These are phyloP conservation scores for Notocelia uddmanniana DNA, from an alignment of 2,888 invertebrate genomes.

Conservation along the genomic window DNA sequence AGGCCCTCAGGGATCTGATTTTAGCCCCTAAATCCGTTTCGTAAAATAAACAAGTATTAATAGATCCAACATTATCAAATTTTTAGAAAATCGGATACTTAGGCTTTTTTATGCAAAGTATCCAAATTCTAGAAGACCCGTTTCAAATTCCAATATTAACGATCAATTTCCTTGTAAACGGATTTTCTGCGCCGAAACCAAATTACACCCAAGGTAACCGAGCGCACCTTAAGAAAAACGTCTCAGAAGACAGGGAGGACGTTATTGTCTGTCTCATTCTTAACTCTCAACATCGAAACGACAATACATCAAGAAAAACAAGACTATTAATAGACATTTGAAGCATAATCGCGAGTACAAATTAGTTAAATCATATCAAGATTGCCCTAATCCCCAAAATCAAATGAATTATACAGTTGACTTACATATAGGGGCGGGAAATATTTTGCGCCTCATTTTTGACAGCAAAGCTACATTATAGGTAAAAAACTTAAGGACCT, in stretches of 20 bases:
- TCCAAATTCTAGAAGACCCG: neutral
- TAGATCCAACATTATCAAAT: too few species aligned
- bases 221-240: neutral
- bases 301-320: constrained; percentile 18
- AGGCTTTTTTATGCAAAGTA: neutral
- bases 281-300: constrained; percentile 17
- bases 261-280: constrained; percentile 31
- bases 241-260: neutral
- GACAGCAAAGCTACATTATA: too few species aligned
- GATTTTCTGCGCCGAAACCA: neutral
- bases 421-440: too few species aligned
- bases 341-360: constrained; percentile 31
- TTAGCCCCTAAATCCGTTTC: too few species aligned
- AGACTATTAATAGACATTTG: constrained; percentile 29
- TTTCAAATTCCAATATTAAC: neutral
- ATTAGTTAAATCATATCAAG: neutral
- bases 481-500: too few species aligned
- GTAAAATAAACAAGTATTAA: too few species aligned
- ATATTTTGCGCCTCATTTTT: too few species aligned
- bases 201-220: constrained; percentile 4
- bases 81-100: too few species aligned
- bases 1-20: too few species aligned
- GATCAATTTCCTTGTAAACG: neutral
- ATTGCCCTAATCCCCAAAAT: neutral
- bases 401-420: neutral